These are phyloP conservation scores for Ornithorhynchus anatinus DNA, from an alignment of 2,113 vertebrate genomes.

Conservation along the genomic window DNA sequence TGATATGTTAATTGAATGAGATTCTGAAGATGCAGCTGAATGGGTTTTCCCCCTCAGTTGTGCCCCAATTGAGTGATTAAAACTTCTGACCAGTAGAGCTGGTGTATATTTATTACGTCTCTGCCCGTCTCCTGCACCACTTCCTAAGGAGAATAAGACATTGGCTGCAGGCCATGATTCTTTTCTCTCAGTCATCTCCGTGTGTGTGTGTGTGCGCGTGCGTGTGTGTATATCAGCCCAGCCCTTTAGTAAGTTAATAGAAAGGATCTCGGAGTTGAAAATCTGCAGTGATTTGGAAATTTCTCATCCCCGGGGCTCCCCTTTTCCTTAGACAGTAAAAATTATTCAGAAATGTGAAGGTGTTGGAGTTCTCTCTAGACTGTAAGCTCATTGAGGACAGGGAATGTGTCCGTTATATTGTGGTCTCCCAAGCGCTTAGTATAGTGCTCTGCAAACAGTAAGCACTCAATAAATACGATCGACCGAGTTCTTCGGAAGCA, in stretches of 20 bases:
- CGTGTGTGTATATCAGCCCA: too few relatives aligned
- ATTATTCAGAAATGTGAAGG: too few relatives aligned
- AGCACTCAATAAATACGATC: too few relatives aligned
- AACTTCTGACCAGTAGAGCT: conserved; percentile 57
- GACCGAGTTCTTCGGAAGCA: too few relatives aligned
- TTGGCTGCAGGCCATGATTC: neutral
- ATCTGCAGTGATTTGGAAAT: neutral
- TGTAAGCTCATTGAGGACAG: too few relatives aligned
- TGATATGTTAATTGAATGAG: conserved; percentile 68
- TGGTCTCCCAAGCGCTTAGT: too few relatives aligned
- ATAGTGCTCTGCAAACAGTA: too few relatives aligned
- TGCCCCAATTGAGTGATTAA: conserved; percentile 52
- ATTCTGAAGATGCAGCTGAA: conserved; percentile 52
- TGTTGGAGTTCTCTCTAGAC: too few relatives aligned
- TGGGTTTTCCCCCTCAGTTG: conserved; percentile 49
- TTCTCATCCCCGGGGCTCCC: too few relatives aligned
- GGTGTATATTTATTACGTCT: conserved; percentile 46
- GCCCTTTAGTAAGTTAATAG: neutral
- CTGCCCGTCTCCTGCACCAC: conserved; percentile 18
- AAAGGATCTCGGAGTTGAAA: neutral
- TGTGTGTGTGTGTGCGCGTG: neutral
- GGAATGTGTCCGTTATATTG: too few relatives aligned
- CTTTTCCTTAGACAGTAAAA: too few relatives aligned
- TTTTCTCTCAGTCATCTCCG: neutral
- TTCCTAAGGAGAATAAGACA: conserved; percentile 19